These are phyloP conservation scores for Ormyrus pomaceus DNA, from an alignment of 2,888 invertebrate genomes.

Conservation along the genomic window DNA sequence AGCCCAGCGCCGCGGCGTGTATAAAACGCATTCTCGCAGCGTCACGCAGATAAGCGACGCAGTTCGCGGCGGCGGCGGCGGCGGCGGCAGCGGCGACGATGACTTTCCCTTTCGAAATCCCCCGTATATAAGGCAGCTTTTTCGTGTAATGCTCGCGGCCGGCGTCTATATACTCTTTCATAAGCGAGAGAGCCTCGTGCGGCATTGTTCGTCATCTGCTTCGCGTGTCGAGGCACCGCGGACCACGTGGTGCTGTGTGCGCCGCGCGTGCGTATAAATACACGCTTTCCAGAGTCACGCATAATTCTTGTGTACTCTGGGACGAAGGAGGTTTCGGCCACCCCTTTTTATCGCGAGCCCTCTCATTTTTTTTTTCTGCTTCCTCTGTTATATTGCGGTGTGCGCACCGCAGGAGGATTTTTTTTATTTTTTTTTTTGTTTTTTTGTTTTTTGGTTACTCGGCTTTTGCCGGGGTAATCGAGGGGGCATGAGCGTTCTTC, in stretches of 20 bases:
- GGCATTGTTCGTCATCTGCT: constrained; percentile 46
- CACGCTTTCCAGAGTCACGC: constrained; percentile 2
- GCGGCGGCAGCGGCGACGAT: constrained; percentile 27
- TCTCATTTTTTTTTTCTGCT: background rate
- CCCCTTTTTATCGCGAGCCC: background rate
- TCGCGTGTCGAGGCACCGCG: constrained; percentile 39
- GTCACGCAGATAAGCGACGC: constrained; percentile 55
- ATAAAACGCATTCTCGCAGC: constrained; percentile 33
- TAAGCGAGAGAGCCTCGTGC: constrained; percentile 42
- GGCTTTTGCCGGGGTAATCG: background rate
- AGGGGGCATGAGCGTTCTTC: background rate
- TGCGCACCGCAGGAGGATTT: background rate
- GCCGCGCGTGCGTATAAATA: background rate
- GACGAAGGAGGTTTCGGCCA: background rate
- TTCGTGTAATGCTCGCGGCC: constrained; percentile 50
- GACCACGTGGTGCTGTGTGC: constrained; percentile 21
- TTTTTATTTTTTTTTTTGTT: background rate
- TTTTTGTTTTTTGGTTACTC: background rate
- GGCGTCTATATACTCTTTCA: constrained; percentile 14
- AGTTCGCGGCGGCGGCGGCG: constrained; percentile 28
- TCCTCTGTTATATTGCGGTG: background rate
- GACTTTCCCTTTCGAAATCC: constrained; percentile 53
- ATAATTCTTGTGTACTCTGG: background rate
- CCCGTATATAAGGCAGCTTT: constrained; percentile 52
- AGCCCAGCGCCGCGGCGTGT: background rate